These are phyloP conservation scores for Drosophila sechellia DNA, from an alignment of 1,140 invertebrate species.

Conservation along the genomic window DNA sequence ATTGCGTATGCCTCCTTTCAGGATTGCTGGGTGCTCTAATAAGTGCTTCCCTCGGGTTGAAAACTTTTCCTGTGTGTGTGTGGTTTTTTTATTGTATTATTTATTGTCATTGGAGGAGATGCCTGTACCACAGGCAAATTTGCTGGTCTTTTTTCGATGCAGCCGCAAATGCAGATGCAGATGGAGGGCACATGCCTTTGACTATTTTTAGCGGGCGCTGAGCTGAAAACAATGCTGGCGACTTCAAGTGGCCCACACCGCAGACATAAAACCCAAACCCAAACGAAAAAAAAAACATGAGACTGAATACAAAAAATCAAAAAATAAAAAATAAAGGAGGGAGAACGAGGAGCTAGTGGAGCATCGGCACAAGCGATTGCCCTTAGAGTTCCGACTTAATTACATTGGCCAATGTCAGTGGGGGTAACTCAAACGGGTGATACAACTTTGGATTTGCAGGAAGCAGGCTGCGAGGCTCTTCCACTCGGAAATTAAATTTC, in stretches of 20 bases:
- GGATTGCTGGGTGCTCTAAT: background rate
- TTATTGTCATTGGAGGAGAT: constrained; percentile 2
- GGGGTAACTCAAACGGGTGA: background rate
- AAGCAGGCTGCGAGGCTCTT: constrained; percentile 29
- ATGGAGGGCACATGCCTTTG: constrained; percentile 57
- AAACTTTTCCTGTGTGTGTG: constrained; percentile 5
- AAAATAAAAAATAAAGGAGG: constrained; percentile 1
- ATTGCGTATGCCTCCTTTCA: background rate
- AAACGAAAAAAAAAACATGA: background rate
- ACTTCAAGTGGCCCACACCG: constrained; percentile 69
- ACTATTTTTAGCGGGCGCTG: constrained; percentile 63
- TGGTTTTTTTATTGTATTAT: background rate
- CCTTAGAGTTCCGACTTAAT: constrained; percentile 28
- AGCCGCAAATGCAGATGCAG: constrained; percentile 38
- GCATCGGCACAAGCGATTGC: constrained; percentile 11
- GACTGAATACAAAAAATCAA: background rate
- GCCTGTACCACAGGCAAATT: background rate
- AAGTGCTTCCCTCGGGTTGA: constrained; percentile 4
- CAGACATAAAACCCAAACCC: constrained; percentile 3
- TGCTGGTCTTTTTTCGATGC: constrained; percentile 11
- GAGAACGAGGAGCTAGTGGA: constrained; percentile 14
- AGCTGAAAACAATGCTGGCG: constrained; percentile 61
- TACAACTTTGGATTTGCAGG: constrained; percentile 3
- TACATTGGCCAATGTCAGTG: constrained; percentile 39
- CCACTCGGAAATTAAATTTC: constrained; percentile 37